Base-by-base conservation (phyloP, 2,888 invertebrate genomes). In the Cephus spinipes region DNA sequence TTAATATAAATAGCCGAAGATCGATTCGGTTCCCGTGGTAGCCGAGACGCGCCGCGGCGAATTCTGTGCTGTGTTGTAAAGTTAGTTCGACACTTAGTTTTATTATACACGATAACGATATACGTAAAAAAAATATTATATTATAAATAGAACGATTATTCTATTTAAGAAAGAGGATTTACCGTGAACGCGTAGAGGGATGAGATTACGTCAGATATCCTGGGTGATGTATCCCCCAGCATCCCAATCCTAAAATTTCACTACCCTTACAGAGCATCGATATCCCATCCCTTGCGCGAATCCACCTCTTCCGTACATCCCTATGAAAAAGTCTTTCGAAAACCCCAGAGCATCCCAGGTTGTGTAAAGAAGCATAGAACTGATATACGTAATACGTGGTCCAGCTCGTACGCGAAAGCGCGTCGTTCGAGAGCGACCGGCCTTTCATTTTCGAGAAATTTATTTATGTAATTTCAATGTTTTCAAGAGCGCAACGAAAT, bases 51-150 rank as follows among this genome's bases (percentile, higher is more conserved):
- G 88, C 88, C 88, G 90, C 89, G 89, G 86, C 87, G 87, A 90
- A 87, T 89, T 89, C 86, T 91, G 91, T 90, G 91, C 91, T 91
- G 91, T 91, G 91, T 90, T 91, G 89, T 90, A 91, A 90, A 90
- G 89, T 90, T 91, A 90, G 88, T 89, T 90, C 86, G 88, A 89
- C 88, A 86, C 88, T 87, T 90, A 89, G 88, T 89, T 90, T 89
- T 86, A 82, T 82, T 79, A 81, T 82, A 85, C 83, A 86, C 85
- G 86, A 87, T 89, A 89, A 89, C 85, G 87, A 89, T 89, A 89
- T 89, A 90, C 91, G 89, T 88, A 35, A 89, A 90, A 86, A 86
- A 78, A 86, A 88, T 88, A 88, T 87, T 90, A 86, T 87, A 87
- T 86, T 84, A 83, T 81, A 83, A 81, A 81, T 73, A 75, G 75